phyloP scores from a whole-genome alignment of 2,888 invertebrate genomes.

The Pammene aurita region DNA sequence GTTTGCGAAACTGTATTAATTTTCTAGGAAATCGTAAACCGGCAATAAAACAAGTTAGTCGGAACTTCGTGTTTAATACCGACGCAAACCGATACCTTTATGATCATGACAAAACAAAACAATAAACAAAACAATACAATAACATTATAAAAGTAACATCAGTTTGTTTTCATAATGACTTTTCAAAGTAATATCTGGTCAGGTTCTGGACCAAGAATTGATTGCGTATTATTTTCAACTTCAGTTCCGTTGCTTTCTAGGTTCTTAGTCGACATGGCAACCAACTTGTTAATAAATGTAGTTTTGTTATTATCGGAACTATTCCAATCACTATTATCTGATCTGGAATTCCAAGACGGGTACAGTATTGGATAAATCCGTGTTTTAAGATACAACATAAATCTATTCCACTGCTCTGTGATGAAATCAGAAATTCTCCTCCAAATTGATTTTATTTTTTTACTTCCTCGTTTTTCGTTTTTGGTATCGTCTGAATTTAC shows the following conservation, averaged over 20 bases:
- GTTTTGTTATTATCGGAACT: background rate
- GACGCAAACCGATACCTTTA: constrained; percentile 19
- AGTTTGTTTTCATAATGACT: constrained; percentile 3
- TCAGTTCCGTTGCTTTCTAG: background rate
- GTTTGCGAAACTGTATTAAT: constrained; percentile 15
- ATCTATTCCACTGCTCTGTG: constrained; percentile 13
- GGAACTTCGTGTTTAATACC: constrained; percentile 12
- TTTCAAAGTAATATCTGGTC: background rate
- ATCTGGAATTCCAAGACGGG: background rate
- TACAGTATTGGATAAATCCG: background rate
- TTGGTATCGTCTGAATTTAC: background rate
- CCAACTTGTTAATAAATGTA: constrained; percentile 9
- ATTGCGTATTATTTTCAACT: background rate
- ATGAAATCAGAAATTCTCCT: constrained; percentile 9
- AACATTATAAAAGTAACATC: background rate
- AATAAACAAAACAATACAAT: background rate
- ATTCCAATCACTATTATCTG: background rate
- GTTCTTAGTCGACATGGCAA: background rate
- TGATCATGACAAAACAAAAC: constrained; percentile 13
- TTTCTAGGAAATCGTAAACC: constrained; percentile 12
- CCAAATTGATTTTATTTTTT: constrained; percentile 19
- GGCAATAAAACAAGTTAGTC: constrained; percentile 23
- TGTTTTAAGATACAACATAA: background rate
- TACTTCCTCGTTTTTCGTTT: constrained; percentile 5
- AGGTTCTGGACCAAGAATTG: background rate